Percentiles rank a stretch among this genome's conserved stretches.
Evolutionary conservation across 2,113 vertebrate genomes (phyloP).

Genomic region (Gambusia affinis): DNA sequence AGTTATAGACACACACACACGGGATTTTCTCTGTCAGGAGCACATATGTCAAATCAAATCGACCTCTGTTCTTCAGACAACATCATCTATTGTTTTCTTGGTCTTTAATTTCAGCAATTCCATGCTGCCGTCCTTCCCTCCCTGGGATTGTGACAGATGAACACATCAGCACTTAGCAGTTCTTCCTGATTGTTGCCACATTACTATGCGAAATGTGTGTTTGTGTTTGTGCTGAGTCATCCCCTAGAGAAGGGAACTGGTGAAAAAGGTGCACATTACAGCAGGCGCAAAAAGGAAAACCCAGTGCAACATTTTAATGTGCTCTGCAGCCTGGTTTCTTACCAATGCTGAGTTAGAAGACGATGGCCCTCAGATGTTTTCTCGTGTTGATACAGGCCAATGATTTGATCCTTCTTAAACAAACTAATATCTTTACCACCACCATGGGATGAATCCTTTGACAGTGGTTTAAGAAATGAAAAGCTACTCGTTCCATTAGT

Average conservation of each 20-base stretch:
- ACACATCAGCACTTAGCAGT: constrained; percentile 56
- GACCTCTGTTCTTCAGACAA: constrained; percentile 12
- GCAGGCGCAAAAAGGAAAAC: constrained; percentile 15
- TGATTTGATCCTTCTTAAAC: too few species aligned
- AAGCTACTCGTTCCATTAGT: too few species aligned
- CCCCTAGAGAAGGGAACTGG: constrained; percentile 32
- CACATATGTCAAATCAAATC: constrained; percentile 32
- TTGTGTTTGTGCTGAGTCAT: constrained; percentile 62
- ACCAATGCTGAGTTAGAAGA: neutral
- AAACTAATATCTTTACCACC: too few species aligned
- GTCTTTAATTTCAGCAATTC: neutral
- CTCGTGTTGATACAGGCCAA: too few species aligned
- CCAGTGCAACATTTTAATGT: neutral
- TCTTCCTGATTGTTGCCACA: constrained; percentile 38
- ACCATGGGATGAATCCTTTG: too few species aligned
- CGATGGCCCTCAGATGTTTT: too few species aligned
- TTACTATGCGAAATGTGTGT: constrained; percentile 39
- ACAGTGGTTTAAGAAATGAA: too few species aligned
- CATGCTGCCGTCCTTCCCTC: constrained; percentile 17
- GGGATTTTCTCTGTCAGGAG: constrained; percentile 34
- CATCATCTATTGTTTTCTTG: neutral
- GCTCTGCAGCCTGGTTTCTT: neutral
- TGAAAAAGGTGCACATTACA: constrained; percentile 32
- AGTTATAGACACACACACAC: constrained; percentile 33
- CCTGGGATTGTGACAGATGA: constrained; percentile 28